Percentiles rank a stretch among this genome's conserved stretches.
These are phyloP conservation scores for Athripsodes cinereus DNA, from an alignment of 2,888 invertebrate genomes.

Conservation along the genomic window DNA sequence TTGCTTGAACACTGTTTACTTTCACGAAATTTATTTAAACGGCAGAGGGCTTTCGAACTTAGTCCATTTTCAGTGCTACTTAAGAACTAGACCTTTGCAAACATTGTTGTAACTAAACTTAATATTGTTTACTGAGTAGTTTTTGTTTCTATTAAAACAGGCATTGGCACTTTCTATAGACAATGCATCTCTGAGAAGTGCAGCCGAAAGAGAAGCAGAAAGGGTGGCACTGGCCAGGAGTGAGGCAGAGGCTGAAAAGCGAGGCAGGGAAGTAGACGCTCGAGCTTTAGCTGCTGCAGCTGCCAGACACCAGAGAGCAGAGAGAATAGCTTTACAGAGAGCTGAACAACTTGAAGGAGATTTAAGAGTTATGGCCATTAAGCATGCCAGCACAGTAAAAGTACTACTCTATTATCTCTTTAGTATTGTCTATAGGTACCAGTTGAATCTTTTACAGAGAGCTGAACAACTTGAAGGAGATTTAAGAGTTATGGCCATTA, in stretches of 20 bases:
- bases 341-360: constrained; percentile 47
- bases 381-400: constrained; percentile 45
- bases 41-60: too few relatives aligned
- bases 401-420: too few relatives aligned
- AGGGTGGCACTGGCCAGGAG: constrained; percentile 31
- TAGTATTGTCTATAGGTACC: too few relatives aligned
- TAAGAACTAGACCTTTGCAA: too few relatives aligned
- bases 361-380: constrained; percentile 43
- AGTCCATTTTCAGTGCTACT: too few relatives aligned
- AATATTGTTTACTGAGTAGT: not conserved
- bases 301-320: constrained; percentile 39
- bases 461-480: constrained; percentile 47
- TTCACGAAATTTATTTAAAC: too few relatives aligned
- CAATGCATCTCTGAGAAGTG: constrained; percentile 36
- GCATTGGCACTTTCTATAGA: constrained; percentile 41
- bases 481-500: constrained; percentile 43
- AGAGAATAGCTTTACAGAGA: constrained; percentile 38
- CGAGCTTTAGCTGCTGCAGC: constrained; percentile 41
- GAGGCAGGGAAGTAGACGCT: constrained; percentile 40
- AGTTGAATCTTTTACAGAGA: too few relatives aligned
- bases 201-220: constrained; percentile 32
- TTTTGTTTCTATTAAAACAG: constrained; percentile 29
- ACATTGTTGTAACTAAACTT: too few relatives aligned
- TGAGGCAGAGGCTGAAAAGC: constrained; percentile 34
- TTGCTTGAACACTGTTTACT: too few relatives aligned